Base-by-base conservation (phyloP, 1,140 invertebrate species). In the Subanguina moxae region DNA sequence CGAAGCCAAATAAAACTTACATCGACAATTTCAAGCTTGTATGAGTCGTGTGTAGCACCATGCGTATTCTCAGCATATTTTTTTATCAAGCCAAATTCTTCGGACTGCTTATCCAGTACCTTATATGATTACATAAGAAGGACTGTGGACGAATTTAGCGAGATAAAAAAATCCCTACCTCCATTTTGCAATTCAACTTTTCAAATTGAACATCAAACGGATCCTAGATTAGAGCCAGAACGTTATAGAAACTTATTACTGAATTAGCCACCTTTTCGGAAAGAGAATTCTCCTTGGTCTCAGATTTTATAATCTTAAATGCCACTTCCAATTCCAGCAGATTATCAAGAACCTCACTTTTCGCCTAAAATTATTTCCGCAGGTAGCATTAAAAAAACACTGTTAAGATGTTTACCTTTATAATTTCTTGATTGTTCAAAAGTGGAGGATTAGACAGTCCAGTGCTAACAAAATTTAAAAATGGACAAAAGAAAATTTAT, bases 311-410 rank as follows among this genome's bases (percentile, higher is more conserved):
- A 64, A 97, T 82, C 75, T 86, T 92, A 84, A 94, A 97, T 0
- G 94, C 94, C 25, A 77, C 58, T 61, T 75, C 74, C 38, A 75
- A 74, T 1, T 78, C 70, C 25, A 75, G 57, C n/a, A 75, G 48
- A 65, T 32, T 59, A 48, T 75, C 75, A n/a, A 75, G 63, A 57
- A 75, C 52, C 9, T 56, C 43, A 7, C 57, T 67, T 64, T 75
- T 77, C 45, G 52, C 9, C 68, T 75, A 19, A 48, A 72, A 76
- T 70, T 61, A 64, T 21, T 38, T 76, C 69, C 56, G 80, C 78
- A 17, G 77, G 76, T 62, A 75, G 46, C 94, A 88, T 84, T 97
- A 93, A 74, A 97, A 91, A 80, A 97, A 93, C 67, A 93, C 83
- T 27, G 97, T 83, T 52, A 52, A 52, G 48, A 21, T 21, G 23